A percentile compares a stretch with the other conserved stretches of the same genome.
phyloP scores from a whole-genome alignment of 2,113 vertebrate genomes.

The Entosphenus tridentatus region DNA sequence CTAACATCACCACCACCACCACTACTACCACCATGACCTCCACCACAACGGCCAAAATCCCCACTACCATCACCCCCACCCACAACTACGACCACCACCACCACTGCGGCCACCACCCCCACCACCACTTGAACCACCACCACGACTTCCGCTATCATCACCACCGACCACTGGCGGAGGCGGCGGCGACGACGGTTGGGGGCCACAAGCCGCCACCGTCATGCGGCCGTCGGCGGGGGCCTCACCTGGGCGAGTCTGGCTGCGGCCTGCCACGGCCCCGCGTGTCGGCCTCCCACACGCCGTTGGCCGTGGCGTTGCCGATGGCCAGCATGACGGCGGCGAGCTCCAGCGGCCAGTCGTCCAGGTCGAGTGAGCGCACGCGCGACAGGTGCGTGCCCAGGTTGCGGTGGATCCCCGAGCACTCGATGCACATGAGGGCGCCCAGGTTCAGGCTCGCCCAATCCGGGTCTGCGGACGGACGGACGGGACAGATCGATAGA shows the following conservation, averaged over 20 bases:
- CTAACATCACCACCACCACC: too few relatives aligned
- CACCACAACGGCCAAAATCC: too few relatives aligned
- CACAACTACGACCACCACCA: too few relatives aligned
- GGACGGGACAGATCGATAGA: background rate
- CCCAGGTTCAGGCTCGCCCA: slow-evolving; percentile 90
- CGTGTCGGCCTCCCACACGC: slow-evolving; percentile 66
- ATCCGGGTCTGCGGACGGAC: slow-evolving; percentile 37
- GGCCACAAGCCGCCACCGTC: too few relatives aligned
- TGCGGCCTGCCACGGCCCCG: slow-evolving; percentile 50
- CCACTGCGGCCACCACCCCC: too few relatives aligned
- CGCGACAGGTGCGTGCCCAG: slow-evolving; percentile 79
- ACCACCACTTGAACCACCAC: too few relatives aligned
- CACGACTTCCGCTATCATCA: too few relatives aligned
- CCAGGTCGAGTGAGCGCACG: slow-evolving; percentile 73
- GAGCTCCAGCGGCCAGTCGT: slow-evolving; percentile 77
- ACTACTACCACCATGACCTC: too few relatives aligned
- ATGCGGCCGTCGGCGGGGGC: too few relatives aligned
- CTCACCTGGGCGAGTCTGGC: slow-evolving; percentile 44
- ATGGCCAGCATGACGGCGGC: slow-evolving; percentile 66
- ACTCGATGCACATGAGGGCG: slow-evolving; percentile 82
- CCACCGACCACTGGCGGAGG: too few relatives aligned
- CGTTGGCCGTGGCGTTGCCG: slow-evolving; percentile 67
- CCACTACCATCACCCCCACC: too few relatives aligned
- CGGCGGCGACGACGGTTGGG: too few relatives aligned
- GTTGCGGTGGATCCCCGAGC: slow-evolving; percentile 82